phyloP scores from a whole-genome alignment of 2,888 invertebrate genomes.

The Ochropleura leucogaster region DNA sequence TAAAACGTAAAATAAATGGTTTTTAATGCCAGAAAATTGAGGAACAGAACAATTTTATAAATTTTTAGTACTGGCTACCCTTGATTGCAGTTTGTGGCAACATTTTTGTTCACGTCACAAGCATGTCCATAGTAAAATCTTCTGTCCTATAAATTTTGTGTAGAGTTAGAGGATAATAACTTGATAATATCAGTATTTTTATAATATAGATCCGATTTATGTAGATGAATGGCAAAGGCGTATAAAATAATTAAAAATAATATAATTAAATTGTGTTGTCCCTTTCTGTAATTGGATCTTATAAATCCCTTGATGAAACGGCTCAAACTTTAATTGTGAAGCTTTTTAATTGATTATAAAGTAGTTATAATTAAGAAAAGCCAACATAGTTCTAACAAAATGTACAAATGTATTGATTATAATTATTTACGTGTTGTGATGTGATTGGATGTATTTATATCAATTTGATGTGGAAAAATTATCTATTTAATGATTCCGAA shows the following conservation, averaged over 20 bases:
- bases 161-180: not conserved
- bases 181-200: conserved; percentile 52
- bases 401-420: conserved; percentile 46
- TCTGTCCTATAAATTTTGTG: conserved; percentile 26
- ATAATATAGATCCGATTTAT: conserved; percentile 36
- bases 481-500: not conserved
- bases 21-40: not conserved
- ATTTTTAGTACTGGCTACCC: conserved; percentile 7
- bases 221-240: conserved; percentile 23
- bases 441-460: conserved; percentile 36
- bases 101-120: not conserved
- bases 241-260: conserved; percentile 9
- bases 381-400: conserved; percentile 44
- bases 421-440: conserved; percentile 38
- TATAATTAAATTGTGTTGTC: conserved; percentile 44
- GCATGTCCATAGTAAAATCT: not conserved
- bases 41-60: not conserved
- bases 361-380: conserved; percentile 25
- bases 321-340: conserved; percentile 49
- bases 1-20: not conserved
- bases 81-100: conserved; percentile 1
- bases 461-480: conserved; percentile 29
- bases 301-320: conserved; percentile 18
- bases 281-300: conserved; percentile 25
- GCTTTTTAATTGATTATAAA: conserved; percentile 31